Evolutionary conservation across 2,888 invertebrate genomes (phyloP).

Genomic region (Cyrtodaria siliqua): DNA sequence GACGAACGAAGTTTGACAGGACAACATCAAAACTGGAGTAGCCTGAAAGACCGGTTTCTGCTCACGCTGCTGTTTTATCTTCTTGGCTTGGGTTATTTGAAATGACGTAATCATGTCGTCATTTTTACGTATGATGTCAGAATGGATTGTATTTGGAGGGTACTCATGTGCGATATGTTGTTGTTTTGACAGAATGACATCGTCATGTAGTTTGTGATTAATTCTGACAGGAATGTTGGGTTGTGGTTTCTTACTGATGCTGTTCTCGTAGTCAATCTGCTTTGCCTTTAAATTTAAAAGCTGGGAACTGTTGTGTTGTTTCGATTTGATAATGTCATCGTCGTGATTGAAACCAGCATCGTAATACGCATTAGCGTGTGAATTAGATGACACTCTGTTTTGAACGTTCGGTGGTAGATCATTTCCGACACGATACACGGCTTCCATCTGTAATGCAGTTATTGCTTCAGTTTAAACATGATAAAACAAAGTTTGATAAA

Average conservation of each 20-base stretch:
- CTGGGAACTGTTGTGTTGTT: not conserved
- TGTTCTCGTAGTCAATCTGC: not conserved
- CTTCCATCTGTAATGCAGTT: slow-evolving; percentile 57
- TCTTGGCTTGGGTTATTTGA: slow-evolving; percentile 18
- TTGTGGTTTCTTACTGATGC: too few species aligned
- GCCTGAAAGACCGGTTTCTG: slow-evolving; percentile 1
- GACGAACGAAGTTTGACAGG: slow-evolving; percentile 20
- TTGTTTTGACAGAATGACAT: too few species aligned
- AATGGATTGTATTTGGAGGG: too few species aligned
- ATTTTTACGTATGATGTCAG: slow-evolving; percentile 1
- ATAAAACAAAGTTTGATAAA: too few species aligned
- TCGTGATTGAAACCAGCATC: slow-evolving; percentile 28
- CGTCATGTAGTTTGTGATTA: too few species aligned
- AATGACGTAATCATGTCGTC: slow-evolving; percentile 34
- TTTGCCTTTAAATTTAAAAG: not conserved
- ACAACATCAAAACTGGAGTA: slow-evolving; percentile 8
- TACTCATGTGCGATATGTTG: too few species aligned
- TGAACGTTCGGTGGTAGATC: slow-evolving; percentile 15
- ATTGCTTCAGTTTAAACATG: too few species aligned
- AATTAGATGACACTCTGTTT: slow-evolving; percentile 21
- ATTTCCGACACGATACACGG: slow-evolving; percentile 38
- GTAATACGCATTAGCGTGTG: slow-evolving; percentile 52
- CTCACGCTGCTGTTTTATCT: not conserved
- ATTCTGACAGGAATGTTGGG: too few species aligned
- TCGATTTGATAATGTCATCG: slow-evolving; percentile 21